Base-by-base conservation (phyloP, 2,797 vertebrate species). In the Natrix natrix region DNA sequence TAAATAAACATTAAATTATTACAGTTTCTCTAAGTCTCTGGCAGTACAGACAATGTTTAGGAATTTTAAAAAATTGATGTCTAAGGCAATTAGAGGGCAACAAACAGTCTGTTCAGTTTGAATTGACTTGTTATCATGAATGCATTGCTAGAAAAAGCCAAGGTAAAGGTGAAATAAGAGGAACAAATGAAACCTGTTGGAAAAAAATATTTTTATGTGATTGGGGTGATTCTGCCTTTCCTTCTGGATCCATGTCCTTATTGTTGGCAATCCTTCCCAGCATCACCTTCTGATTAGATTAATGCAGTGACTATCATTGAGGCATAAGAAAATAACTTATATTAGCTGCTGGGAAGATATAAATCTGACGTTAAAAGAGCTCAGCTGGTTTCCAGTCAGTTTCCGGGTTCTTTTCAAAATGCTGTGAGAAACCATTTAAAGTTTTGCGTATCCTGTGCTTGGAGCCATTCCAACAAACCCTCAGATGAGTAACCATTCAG, bases 381-480 rank as follows among this genome's bases (percentile, higher is more conserved):
- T 78, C 32, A 20, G 48, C 32, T 59, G 57, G 43, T 91, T 91
- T 28, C 32, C 37, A 83, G 28, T 59, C 24, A 2, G 16, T 78
- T 83, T 78, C 91, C 54, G n/a, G 32, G 43, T 22, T 92, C 26
- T 43, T 13, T 88, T 92, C 66, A 89, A 87, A 56, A 89, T 89
- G 55, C 3, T n/a, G 12, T 12, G 32, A 22, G 55, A 66, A 43
- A 20, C 26, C 14, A 22, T 52, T 61, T 54, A 92, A 88, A 69
- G 14, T 57, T 78, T 57, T 52, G 66, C 32, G 8, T 22, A 63
- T 8, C 28, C 20, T 16, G 48, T n/a, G n/a, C 8, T 43, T 57
- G 24, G 43, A 66, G 48, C 52, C 54, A 28, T 69, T 69, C 54
- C 61, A 78, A 28, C n/a, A 12, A 4, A 48, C n/a, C 20, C 57